Percentiles rank a stretch among this genome's conserved stretches.
These are phyloP conservation scores for Laothoe populi DNA, from an alignment of 2,888 invertebrate species.

Conservation along the genomic window DNA sequence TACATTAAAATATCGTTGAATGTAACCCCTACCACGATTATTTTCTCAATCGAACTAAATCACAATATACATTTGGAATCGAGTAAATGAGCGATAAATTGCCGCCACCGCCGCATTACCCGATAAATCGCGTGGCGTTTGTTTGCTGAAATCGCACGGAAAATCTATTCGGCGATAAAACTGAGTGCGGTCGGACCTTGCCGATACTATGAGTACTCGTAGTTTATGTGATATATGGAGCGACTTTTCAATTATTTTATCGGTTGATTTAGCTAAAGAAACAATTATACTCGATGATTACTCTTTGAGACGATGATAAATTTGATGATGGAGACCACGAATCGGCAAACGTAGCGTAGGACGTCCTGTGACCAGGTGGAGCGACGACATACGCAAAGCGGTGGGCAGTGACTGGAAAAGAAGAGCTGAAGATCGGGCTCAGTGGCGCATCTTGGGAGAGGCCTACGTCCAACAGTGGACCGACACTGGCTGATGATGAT, in stretches of 20 bases:
- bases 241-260: slow-evolving; percentile 5
- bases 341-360: too few species aligned
- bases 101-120: slow-evolving; percentile 27
- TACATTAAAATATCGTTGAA: background rate
- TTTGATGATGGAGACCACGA: too few species aligned
- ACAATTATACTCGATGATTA: too few species aligned
- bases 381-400: too few species aligned
- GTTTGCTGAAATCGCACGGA: slow-evolving; percentile 46
- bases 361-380: too few species aligned
- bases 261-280: background rate
- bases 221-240: slow-evolving; percentile 13
- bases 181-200: slow-evolving; percentile 35
- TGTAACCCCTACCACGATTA: background rate
- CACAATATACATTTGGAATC: slow-evolving; percentile 26
- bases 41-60: slow-evolving; percentile 25
- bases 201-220: slow-evolving; percentile 24
- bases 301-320: too few species aligned
- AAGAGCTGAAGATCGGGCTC: too few species aligned
- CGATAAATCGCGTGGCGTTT: slow-evolving; percentile 41
- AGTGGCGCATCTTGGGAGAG: too few species aligned
- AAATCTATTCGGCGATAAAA: slow-evolving; percentile 48
- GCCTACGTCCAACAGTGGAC: too few species aligned
- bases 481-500: too few species aligned
- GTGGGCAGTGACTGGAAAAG: too few species aligned
- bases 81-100: slow-evolving; percentile 34